Conservation (phyloP, 2,888 invertebrate genomes). For the Nysson spinosus region DNA sequence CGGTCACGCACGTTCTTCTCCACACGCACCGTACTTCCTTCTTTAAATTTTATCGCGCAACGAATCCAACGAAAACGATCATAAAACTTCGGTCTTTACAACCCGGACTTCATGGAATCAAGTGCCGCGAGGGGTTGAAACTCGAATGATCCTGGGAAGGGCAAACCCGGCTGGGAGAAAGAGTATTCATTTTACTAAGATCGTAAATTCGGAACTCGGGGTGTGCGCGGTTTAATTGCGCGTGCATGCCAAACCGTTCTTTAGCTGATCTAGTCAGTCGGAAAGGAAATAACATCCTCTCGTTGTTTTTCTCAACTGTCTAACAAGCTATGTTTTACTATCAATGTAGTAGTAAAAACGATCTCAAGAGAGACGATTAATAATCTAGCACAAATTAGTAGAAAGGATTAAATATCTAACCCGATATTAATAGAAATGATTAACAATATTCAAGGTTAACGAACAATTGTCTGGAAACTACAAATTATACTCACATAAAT, state of each 20-base stretch:
- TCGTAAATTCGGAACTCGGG: conserved; percentile 20
- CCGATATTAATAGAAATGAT: no score
- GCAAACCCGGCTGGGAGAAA: conserved; percentile 1
- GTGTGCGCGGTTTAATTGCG: conserved; percentile 28
- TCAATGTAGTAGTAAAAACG: no score
- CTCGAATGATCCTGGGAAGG: conserved; percentile 2
- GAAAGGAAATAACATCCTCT: not conserved
- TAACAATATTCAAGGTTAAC: no score
- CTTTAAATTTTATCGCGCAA: conserved; percentile 37
- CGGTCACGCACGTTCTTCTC: conserved; percentile 41
- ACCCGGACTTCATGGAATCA: conserved; percentile 19
- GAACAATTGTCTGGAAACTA: no score
- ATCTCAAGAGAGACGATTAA: no score
- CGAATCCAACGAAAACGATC: conserved; percentile 37
- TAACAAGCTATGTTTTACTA: no score
- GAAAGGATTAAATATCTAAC: no score
- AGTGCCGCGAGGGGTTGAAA: not conserved
- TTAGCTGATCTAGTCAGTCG: not conserved
- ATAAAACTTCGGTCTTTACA: conserved; percentile 41
- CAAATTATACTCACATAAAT: no score
- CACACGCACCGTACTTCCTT: conserved; percentile 24
- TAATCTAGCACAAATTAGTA: no score
- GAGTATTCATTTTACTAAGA: not conserved
- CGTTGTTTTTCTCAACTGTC: not conserved
- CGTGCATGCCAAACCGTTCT: conserved; percentile 1